Evolutionary conservation across 2,888 invertebrate species (phyloP).

Genomic region (Monopis laevigella): DNA sequence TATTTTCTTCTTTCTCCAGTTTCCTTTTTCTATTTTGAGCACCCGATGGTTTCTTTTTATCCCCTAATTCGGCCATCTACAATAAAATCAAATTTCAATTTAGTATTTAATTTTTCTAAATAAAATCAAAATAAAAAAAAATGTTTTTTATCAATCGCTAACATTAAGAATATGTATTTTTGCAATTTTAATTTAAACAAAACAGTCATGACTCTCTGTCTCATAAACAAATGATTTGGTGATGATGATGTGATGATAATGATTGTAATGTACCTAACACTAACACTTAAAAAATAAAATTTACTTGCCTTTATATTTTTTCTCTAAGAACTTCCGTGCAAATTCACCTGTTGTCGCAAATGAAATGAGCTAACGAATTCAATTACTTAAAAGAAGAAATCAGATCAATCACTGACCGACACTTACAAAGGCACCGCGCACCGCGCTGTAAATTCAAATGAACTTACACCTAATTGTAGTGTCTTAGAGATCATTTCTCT

Average conservation of each 20-base stretch:
- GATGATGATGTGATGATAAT: background rate
- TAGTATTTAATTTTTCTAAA: background rate
- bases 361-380: background rate
- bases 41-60: constrained; percentile 12
- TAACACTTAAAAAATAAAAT: background rate
- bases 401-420: background rate
- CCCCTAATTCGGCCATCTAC: constrained; percentile 3
- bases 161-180: background rate
- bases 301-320: background rate
- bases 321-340: background rate
- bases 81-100: background rate
- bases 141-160: background rate
- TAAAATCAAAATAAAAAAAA: background rate
- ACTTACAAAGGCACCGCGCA: constrained; percentile 7
- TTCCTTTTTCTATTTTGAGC: constrained; percentile 12
- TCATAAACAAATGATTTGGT: background rate
- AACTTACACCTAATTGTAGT: constrained; percentile 8
- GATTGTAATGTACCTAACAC: background rate
- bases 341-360: background rate
- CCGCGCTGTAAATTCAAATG: constrained; percentile 11
- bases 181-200: background rate
- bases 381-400: background rate
- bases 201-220: background rate
- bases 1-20: constrained; percentile 11
- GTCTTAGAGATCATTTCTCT: constrained; percentile 2